phyloP scores from a whole-genome alignment of 2,797 vertebrate species.

The Leptoclinus maculatus region DNA sequence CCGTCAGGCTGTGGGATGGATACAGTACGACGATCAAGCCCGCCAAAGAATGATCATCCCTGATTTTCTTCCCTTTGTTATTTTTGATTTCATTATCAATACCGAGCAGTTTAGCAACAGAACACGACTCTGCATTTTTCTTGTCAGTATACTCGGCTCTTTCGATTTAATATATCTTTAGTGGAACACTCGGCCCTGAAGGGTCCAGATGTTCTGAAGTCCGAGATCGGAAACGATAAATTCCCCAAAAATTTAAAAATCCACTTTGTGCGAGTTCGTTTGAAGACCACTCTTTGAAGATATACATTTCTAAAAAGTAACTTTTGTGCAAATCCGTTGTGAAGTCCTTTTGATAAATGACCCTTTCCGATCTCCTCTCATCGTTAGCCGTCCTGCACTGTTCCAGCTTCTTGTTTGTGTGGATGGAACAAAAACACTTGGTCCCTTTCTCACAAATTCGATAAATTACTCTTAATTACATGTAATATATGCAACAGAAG shows the following conservation, averaged over 20 bases:
- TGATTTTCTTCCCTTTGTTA: constrained; percentile 27
- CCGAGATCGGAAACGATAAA: neutral
- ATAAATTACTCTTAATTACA: constrained; percentile 66
- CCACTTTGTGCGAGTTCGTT: neutral
- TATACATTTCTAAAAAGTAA: neutral
- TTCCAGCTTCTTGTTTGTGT: constrained; percentile 6
- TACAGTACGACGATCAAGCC: constrained; percentile 20
- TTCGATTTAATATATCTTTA: constrained; percentile 1
- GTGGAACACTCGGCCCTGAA: neutral
- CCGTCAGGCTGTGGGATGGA: constrained; percentile 39
- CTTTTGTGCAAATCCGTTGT: constrained; percentile 28
- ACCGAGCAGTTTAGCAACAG: constrained; percentile 2
- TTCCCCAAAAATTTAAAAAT: neutral
- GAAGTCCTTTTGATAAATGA: constrained; percentile 25
- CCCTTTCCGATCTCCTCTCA: constrained; percentile 26
- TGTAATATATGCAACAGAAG: constrained; percentile 39
- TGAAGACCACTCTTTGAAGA: neutral
- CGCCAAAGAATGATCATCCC: constrained; percentile 49
- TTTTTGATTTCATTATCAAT: constrained; percentile 36
- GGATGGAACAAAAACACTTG: constrained; percentile 24
- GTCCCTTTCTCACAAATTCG: constrained; percentile 65
- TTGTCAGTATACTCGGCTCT: neutral
- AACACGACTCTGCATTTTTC: constrained; percentile 2
- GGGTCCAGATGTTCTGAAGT: neutral
- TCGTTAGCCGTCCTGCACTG: neutral